phyloP scores from a whole-genome alignment of 2,113 vertebrate genomes.

The Fulmarus glacialis region DNA sequence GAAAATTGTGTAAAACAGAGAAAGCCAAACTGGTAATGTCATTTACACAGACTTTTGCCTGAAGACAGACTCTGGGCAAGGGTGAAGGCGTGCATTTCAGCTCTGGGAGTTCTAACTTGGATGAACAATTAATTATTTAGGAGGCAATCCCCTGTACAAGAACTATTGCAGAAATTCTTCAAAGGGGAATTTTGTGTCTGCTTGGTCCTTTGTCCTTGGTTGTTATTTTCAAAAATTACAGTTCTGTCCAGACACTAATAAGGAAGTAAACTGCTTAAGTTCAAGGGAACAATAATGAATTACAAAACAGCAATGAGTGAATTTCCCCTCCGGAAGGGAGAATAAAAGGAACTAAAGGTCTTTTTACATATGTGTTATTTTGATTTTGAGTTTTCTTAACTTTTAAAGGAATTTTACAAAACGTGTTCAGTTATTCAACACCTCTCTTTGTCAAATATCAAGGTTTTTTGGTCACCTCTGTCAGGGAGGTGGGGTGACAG shows the following conservation, averaged over 20 bases:
- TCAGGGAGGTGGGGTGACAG: neutral
- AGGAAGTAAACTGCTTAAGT: neutral
- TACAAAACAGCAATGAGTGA: neutral
- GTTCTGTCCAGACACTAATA: neutral
- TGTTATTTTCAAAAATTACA: neutral
- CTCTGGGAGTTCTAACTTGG: neutral
- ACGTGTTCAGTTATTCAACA: neutral
- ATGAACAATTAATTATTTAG: neutral
- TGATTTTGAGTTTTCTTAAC: neutral
- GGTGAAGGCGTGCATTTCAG: neutral
- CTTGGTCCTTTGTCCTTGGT: neutral
- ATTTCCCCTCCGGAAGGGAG: neutral
- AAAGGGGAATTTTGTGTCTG: neutral
- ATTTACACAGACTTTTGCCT: neutral
- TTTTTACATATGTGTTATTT: neutral
- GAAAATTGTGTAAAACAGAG: neutral
- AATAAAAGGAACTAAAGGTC: neutral
- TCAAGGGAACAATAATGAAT: neutral
- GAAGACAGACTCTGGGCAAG: neutral
- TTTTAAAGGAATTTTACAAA: neutral
- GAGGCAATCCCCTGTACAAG: neutral
- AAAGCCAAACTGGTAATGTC: neutral
- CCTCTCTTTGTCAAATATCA: neutral
- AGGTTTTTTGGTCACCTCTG: neutral
- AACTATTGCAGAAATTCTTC: neutral